Conservation (phyloP, 2,888 invertebrate species). For the Frankliniella fusca region DNA sequence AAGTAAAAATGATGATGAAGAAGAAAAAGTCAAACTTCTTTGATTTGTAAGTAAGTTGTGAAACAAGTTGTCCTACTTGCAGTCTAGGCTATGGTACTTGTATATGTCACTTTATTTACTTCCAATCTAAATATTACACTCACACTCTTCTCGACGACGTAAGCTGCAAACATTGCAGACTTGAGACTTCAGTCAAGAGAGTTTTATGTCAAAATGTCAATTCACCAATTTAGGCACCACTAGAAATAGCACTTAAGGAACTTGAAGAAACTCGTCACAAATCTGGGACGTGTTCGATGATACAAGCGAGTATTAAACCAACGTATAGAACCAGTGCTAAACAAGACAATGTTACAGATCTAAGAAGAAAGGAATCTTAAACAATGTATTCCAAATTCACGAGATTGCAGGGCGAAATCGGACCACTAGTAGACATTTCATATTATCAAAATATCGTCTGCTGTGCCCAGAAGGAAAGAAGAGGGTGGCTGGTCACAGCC, state of each 20-base stretch:
- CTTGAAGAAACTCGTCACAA: neutral
- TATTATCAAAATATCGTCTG: slow-evolving; percentile 22
- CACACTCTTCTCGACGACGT: neutral
- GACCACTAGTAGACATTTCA: neutral
- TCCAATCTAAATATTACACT: neutral
- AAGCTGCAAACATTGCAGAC: neutral
- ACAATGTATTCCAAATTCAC: neutral
- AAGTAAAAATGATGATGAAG: neutral
- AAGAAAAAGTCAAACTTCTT: neutral
- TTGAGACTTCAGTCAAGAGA: neutral
- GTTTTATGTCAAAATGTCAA: neutral
- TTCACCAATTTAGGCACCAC: neutral
- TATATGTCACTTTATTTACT: neutral
- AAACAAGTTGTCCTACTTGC: neutral
- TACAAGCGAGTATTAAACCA: neutral
- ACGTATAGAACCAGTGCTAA: neutral
- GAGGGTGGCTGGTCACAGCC: slow-evolving; percentile 2
- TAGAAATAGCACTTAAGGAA: neutral
- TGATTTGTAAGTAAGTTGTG: neutral
- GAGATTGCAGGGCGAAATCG: neutral
- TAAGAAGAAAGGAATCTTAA: neutral
- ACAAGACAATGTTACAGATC: neutral
- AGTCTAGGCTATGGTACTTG: neutral
- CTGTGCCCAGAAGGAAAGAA: neutral
- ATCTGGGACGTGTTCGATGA: neutral